A percentile compares a stretch with the other conserved stretches of the same genome.
Conservation (phyloP, 1,140 invertebrate species). For the Lysiphlebus fabarum region DNA sequence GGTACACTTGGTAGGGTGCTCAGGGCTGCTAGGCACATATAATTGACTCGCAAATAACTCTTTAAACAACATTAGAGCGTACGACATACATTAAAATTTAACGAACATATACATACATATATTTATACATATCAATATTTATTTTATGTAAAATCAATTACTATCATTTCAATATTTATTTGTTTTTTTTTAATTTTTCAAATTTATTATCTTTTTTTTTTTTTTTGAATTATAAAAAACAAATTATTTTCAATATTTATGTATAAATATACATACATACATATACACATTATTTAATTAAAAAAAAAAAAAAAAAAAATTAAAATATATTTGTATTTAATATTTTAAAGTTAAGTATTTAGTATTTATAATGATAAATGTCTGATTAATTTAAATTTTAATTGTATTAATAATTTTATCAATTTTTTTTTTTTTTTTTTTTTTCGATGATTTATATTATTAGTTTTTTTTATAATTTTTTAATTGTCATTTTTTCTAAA, state of each 20-base stretch:
- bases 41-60: conserved; percentile 59
- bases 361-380: conserved; percentile 16
- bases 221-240: not conserved
- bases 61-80: conserved; percentile 58
- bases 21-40: conserved; percentile 58
- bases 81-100: conserved; percentile 52
- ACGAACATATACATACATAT: conserved; percentile 18
- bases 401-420: conserved; percentile 1
- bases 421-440: not conserved
- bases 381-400: not conserved
- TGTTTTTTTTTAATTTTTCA: conserved; percentile 5
- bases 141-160: not conserved
- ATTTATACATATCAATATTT: conserved; percentile 19
- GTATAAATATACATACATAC: conserved; percentile 23
- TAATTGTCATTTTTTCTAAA: conserved; percentile 5
- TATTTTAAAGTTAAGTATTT: conserved; percentile 13
- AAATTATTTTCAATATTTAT: conserved; percentile 7
- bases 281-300: conserved; percentile 19
- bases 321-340: conserved; percentile 8
- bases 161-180: no score
- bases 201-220: conserved; percentile 19
- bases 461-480: not conserved
- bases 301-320: conserved; percentile 1
- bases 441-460: not conserved
- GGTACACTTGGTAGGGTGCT: conserved; percentile 57